Evolutionary conservation across 2,888 invertebrate genomes (phyloP).

Genomic region (Diarsia mendica): DNA sequence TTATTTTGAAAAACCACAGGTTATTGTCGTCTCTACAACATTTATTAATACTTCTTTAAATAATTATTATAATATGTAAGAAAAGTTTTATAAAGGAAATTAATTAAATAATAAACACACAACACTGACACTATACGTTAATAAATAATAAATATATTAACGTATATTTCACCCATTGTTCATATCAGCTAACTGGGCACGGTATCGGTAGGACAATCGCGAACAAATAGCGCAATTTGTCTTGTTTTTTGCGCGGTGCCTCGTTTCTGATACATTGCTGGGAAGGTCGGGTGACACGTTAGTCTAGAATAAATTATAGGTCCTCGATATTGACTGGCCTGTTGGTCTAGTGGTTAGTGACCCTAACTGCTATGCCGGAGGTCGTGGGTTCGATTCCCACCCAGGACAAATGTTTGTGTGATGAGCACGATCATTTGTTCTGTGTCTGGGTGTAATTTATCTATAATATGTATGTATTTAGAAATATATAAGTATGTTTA

Average conservation of each 20-base stretch:
- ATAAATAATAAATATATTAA: constrained; percentile 53
- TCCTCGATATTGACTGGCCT: constrained; percentile 30
- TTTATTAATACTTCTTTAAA: too few species aligned
- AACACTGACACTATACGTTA: constrained; percentile 16
- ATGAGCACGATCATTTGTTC: too few species aligned
- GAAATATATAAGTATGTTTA: too few species aligned
- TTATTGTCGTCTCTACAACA: too few species aligned
- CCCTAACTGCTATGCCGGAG: too few species aligned
- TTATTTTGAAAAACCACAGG: too few species aligned
- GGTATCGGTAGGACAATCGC: constrained; percentile 81
- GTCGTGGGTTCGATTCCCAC: too few species aligned
- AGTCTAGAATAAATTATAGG: constrained; percentile 25
- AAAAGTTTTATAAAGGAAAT: neutral
- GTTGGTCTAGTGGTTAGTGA: too few species aligned
- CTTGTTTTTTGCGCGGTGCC: constrained; percentile 78
- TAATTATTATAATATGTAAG: too few species aligned
- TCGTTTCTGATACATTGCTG: constrained; percentile 65
- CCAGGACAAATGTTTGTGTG: too few species aligned
- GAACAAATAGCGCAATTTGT: constrained; percentile 85
- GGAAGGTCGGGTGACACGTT: constrained; percentile 32
- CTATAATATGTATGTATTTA: too few species aligned
- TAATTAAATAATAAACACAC: neutral
- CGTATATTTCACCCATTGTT: constrained; percentile 76
- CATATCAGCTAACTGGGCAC: constrained; percentile 78
- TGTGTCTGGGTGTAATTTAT: too few species aligned